Conservation (phyloP, 2,113 vertebrate genomes). For the Xenopus laevis region DNA sequence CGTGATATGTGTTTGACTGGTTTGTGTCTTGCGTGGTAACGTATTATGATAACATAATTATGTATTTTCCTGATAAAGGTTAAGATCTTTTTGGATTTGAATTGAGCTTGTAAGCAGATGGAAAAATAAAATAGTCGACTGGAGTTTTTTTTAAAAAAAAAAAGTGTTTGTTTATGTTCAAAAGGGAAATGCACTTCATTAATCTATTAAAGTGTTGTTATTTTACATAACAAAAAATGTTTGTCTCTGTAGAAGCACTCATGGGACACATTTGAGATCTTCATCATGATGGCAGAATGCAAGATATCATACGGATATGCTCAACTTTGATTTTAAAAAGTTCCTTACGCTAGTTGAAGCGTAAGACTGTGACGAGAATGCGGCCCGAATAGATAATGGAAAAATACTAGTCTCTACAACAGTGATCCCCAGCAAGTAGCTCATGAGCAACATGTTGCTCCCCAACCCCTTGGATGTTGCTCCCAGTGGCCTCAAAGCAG, state of each 20-base stretch:
- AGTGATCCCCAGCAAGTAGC: too few relatives aligned
- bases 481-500: too few relatives aligned
- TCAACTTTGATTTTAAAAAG: too few relatives aligned
- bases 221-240: background rate
- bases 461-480: too few relatives aligned
- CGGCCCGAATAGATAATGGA: too few relatives aligned
- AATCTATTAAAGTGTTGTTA: conserved; percentile 10
- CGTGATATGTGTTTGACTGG: conserved; percentile 53
- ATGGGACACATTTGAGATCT: background rate
- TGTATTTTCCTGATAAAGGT: conserved; percentile 49
- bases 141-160: background rate
- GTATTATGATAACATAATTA: conserved; percentile 49
- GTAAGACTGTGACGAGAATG: too few relatives aligned
- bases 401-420: too few relatives aligned
- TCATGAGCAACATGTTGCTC: too few relatives aligned
- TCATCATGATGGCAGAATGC: too few relatives aligned
- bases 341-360: too few relatives aligned
- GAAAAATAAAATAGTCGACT: conserved; percentile 3
- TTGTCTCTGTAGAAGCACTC: background rate
- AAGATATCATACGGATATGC: too few relatives aligned
- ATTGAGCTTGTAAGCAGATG: conserved; percentile 14
- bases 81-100: conserved; percentile 9
- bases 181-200: conserved; percentile 3
- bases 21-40: conserved; percentile 53
- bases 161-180: background rate